Conservation (phyloP, 2,888 invertebrate species). For the Cerceris ruficornis region DNA sequence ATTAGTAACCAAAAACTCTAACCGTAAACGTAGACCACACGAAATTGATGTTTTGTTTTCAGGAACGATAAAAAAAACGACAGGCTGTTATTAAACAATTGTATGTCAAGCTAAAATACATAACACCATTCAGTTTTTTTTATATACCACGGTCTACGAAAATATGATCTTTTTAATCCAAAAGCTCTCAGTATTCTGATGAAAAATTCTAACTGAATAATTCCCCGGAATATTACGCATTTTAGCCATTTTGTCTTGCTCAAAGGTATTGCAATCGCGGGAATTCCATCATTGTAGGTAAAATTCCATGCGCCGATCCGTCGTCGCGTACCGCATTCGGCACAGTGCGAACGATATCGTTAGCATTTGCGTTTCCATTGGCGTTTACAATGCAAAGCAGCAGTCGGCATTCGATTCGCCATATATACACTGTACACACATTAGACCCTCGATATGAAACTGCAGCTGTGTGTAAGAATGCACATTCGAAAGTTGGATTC, state of each 20-base stretch:
- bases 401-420: slow-evolving; percentile 15
- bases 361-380: slow-evolving; percentile 29
- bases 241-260: not conserved
- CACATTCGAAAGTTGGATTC: slow-evolving; percentile 12
- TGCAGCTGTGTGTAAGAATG: not conserved
- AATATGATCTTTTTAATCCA: too few species aligned
- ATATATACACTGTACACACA: slow-evolving; percentile 10
- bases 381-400: slow-evolving; percentile 19
- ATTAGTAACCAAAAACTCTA: too few species aligned
- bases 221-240: too few species aligned
- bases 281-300: slow-evolving; percentile 36
- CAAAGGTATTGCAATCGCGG: slow-evolving; percentile 22
- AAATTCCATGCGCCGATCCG: slow-evolving; percentile 34
- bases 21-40: too few species aligned
- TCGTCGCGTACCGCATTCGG: slow-evolving; percentile 28
- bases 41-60: too few species aligned
- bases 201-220: too few species aligned
- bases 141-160: too few species aligned
- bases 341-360: slow-evolving; percentile 42
- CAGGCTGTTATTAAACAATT: too few species aligned
- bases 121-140: too few species aligned
- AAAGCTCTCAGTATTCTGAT: too few species aligned
- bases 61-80: too few species aligned
- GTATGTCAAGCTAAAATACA: too few species aligned
- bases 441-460: slow-evolving; percentile 16